Percentiles rank a stretch among this genome's conserved stretches.
phyloP scores from a whole-genome alignment of 2,113 vertebrate species.

The Macaca nemestrina region DNA sequence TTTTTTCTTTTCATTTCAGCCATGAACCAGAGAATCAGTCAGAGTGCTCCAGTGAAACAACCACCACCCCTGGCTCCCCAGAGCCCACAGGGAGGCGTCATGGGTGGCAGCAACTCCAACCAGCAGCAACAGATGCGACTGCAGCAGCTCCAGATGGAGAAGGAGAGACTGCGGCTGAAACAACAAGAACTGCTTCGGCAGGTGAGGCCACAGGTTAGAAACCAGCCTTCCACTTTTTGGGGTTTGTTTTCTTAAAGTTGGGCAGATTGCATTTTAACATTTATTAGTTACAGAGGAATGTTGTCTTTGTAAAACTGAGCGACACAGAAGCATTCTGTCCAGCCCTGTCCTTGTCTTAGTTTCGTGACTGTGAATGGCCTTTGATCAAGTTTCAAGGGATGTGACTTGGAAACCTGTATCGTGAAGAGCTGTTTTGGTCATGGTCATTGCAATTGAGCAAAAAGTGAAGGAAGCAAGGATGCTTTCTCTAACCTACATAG shows the following conservation, averaged over 20 bases:
- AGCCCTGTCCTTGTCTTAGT: not conserved
- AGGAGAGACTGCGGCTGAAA: conserved; percentile 95
- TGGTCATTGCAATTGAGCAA: not conserved
- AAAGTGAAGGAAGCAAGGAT: not conserved
- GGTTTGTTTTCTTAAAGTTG: conserved; percentile 42
- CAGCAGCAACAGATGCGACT: conserved; percentile 94
- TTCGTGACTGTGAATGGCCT: not conserved
- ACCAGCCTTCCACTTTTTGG: conserved; percentile 81
- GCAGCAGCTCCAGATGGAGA: conserved; percentile 97
- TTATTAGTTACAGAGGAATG: not conserved
- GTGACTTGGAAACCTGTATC: not conserved
- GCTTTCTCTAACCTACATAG: not conserved
- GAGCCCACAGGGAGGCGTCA: conserved; percentile 89
- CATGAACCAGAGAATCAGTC: conserved; percentile 95
- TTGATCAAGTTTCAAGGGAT: not conserved
- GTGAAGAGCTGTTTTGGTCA: not conserved
- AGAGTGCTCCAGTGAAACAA: conserved; percentile 95
- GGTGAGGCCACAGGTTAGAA: conserved; percentile 97
- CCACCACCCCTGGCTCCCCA: conserved; percentile 90
- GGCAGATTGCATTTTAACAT: not conserved
- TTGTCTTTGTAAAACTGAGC: not conserved
- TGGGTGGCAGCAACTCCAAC: conserved; percentile 86
- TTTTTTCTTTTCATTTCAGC: conserved; percentile 82
- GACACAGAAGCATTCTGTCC: not conserved
- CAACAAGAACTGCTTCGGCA: conserved; percentile 98